Conservation (phyloP, 1,140 invertebrate species). For the Macrobrachium rosenbergii region DNA sequence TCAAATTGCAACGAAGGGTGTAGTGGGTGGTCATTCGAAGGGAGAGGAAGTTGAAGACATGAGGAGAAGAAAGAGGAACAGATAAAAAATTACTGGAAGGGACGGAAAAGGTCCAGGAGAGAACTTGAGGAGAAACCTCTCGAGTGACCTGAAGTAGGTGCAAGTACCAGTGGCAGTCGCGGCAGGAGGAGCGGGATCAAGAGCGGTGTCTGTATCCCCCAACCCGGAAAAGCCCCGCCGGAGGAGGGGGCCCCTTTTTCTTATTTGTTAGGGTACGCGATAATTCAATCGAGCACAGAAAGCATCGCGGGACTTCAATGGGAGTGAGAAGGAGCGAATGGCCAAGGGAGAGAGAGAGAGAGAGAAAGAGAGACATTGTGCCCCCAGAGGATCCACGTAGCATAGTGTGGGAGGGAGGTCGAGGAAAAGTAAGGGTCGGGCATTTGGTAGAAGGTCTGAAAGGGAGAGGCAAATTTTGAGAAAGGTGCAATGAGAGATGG, state of each 20-base stretch:
- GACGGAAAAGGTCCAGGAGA: no score
- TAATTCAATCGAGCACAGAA: no score
- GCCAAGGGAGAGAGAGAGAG: conserved; percentile 6
- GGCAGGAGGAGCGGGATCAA: not conserved
- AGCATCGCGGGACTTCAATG: not conserved
- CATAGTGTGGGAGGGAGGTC: not conserved
- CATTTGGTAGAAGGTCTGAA: not conserved
- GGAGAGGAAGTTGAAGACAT: no score
- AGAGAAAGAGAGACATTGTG: conserved; percentile 2
- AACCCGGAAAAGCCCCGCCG: no score
- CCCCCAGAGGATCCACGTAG: not conserved
- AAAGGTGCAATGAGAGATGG: conserved; percentile 14
- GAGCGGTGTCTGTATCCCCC: not conserved
- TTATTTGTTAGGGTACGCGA: not conserved
- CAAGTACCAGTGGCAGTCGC: not conserved
- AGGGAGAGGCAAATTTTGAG: not conserved
- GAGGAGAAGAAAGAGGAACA: no score
- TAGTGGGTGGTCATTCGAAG: no score
- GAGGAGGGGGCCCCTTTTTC: not conserved
- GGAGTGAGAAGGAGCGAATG: not conserved
- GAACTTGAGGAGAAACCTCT: no score
- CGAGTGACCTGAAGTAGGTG: not conserved
- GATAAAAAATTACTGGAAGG: no score
- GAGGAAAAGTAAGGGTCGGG: not conserved
- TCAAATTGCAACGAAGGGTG: no score